Conservation (phyloP, 1,140 invertebrate species). For the Saxidomus purpurata region DNA sequence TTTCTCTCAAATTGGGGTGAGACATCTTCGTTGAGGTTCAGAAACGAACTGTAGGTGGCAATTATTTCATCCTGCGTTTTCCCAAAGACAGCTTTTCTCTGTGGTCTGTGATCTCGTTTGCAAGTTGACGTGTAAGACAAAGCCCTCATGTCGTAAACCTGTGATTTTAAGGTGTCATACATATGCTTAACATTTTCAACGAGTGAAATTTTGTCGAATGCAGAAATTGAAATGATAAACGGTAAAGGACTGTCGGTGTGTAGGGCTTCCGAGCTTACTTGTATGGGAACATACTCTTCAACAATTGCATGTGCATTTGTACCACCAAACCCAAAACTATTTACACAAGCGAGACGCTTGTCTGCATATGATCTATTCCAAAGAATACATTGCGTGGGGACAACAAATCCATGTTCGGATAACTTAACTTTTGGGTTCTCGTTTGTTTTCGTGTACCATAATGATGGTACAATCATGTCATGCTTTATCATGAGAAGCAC, state of each 20-base stretch:
- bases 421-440: slow-evolving; percentile 69
- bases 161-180: not conserved
- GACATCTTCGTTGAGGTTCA: not conserved
- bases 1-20: not conserved
- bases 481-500: slow-evolving; percentile 76
- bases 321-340: slow-evolving; percentile 78
- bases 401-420: slow-evolving; percentile 51
- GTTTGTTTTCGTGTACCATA: slow-evolving; percentile 59
- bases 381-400: slow-evolving; percentile 22
- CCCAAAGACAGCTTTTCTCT: slow-evolving; percentile 54
- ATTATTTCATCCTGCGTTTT: slow-evolving; percentile 59
- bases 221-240: slow-evolving; percentile 42
- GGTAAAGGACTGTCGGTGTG: not conserved
- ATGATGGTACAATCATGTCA: slow-evolving; percentile 65
- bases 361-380: slow-evolving; percentile 21
- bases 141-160: slow-evolving; percentile 47
- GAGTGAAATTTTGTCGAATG: slow-evolving; percentile 33
- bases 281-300: not conserved
- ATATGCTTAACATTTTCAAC: slow-evolving; percentile 23
- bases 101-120: slow-evolving; percentile 66
- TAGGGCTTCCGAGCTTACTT: not conserved
- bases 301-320: slow-evolving; percentile 75
- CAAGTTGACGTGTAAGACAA: slow-evolving; percentile 72
- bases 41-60: not conserved
- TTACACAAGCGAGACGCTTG: slow-evolving; percentile 66